Conservation (phyloP, 2,797 vertebrate genomes). For the Ptychobarbus kaznakovi region DNA sequence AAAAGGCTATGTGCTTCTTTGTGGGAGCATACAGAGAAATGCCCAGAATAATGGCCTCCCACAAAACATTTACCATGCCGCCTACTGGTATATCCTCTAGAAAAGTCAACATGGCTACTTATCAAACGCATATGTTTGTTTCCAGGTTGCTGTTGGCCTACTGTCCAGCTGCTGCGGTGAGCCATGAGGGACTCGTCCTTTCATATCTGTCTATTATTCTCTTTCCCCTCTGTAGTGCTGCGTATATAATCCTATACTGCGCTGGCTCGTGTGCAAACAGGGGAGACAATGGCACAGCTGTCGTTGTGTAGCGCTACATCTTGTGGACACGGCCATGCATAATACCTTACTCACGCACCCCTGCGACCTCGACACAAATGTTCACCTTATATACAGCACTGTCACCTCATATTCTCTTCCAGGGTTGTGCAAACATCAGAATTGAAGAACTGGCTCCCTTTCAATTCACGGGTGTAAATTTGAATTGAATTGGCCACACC, state of each 20-base stretch:
- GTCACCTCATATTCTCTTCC: neutral
- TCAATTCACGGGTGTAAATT: neutral
- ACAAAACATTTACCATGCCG: conserved; percentile 58
- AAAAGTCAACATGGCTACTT: conserved; percentile 56
- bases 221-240: conserved; percentile 65
- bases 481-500: neutral
- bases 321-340: conserved; percentile 81
- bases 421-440: neutral
- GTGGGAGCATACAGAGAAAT: conserved; percentile 29
- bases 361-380: neutral
- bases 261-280: conserved; percentile 81
- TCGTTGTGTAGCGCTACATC: conserved; percentile 77
- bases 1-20: conserved; percentile 37
- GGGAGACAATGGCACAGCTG: conserved; percentile 85
- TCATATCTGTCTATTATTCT: conserved; percentile 62
- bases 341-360: conserved; percentile 72
- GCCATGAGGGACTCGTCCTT: conserved; percentile 58
- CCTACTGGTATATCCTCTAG: conserved; percentile 42
- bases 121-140: conserved; percentile 56
- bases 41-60: conserved; percentile 44
- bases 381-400: neutral
- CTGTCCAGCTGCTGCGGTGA: conserved; percentile 60
- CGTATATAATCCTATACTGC: conserved; percentile 70
- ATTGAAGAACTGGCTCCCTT: neutral
- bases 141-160: conserved; percentile 47